These are phyloP conservation scores for Dryococelus australis DNA, from an alignment of 2,888 invertebrate genomes.

Conservation along the genomic window DNA sequence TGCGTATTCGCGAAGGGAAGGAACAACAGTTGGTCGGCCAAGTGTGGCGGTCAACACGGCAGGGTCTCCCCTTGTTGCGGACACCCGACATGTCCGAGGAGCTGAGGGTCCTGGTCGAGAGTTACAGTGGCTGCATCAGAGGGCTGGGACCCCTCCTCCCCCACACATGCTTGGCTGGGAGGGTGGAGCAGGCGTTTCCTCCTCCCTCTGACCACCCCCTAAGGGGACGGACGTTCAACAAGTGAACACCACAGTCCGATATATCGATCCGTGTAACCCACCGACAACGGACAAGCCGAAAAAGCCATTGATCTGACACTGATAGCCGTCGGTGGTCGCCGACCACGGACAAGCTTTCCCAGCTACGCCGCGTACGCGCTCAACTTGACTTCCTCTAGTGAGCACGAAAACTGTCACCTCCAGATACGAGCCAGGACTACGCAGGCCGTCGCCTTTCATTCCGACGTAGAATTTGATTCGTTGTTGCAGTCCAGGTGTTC, in stretches of 20 bases:
- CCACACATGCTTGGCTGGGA: not conserved
- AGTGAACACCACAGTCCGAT: slow-evolving; percentile 41
- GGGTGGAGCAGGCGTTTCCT: not conserved
- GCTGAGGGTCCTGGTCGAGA: not conserved
- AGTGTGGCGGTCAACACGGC: not conserved
- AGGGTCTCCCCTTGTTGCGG: not conserved
- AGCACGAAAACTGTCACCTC: not conserved
- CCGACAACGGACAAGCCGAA: slow-evolving; percentile 36
- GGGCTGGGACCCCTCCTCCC: not conserved
- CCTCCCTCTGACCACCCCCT: not conserved
- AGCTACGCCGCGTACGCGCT: not conserved
- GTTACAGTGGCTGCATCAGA: not conserved
- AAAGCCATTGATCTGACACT: slow-evolving; percentile 46
- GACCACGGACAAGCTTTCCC: not conserved
- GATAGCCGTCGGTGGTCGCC: slow-evolving; percentile 43
- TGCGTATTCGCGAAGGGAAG: too few species aligned
- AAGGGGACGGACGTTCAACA: slow-evolving; percentile 39
- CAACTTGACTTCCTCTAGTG: not conserved
- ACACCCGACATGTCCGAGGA: not conserved
- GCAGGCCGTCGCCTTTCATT: too few species aligned
- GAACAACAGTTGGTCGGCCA: too few species aligned
- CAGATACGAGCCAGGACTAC: too few species aligned
- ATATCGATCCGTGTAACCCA: slow-evolving; percentile 40
- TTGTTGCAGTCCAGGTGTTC: too few species aligned
- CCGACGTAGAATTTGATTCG: too few species aligned